Base-by-base conservation (phyloP, 2,888 invertebrate species). In the Dioctria linearis region DNA sequence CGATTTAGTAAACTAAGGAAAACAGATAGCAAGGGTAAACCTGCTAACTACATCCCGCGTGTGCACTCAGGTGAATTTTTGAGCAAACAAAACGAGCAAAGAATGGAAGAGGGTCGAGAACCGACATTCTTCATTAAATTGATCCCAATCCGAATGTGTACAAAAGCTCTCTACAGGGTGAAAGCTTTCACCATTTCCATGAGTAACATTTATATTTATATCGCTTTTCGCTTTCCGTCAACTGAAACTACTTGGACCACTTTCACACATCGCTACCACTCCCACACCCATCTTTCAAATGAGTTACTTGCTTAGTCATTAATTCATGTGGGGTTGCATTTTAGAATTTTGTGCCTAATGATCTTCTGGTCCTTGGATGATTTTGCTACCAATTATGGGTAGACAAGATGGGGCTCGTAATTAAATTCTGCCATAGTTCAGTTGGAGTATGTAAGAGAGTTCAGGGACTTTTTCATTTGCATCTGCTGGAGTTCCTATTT, bases 291-390 rank as follows among this genome's bases (percentile, higher is more conserved):
- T 25, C 25, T 25, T 25, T 25, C 25, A 25, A 25, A 25, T 25
- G 25, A 25, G 25, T 25, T 25, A 25, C 54, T 54, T 54, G 54
- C 54, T 54, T n/a, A 8, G 11, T 61, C 61, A 61, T 61, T 61
- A 73, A 51, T 73, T 73, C 59, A 59, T 73, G 73, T 73, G 57
- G 57, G 42, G 43, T n/a, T 73, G 57, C 73, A 73, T n/a, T 42
- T 40, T n/a, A 42, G 13, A 39, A 73, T 40, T 25, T 73, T 73
- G 59, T 25, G 57, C 73, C 57, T 73, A 57, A 73, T 73, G 73
- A 73, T 73, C 73, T 73, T 51, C 13, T 49, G 66, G 73, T 73
- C 73, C 73, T 73, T 73, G 73, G 73, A 51, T 54, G 73, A 73
- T 57, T 57, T 73, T 40, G 57, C 73, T 73, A 73, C 57, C 73